Conservation (phyloP, 1,140 invertebrate genomes). For the Trypoxylus dichotomus region DNA sequence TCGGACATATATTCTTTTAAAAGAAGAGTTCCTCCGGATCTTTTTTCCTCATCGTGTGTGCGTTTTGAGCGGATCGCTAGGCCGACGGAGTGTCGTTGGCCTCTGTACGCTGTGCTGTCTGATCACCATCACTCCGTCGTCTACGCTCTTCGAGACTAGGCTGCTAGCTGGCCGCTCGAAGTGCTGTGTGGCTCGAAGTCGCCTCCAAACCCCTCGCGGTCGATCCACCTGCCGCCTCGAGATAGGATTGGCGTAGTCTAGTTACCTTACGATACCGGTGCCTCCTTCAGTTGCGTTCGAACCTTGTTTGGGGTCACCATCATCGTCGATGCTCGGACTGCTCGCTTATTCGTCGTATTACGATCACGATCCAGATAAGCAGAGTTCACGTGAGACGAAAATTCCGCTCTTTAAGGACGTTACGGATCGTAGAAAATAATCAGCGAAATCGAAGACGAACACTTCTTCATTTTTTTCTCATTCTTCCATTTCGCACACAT, state of each 20-base stretch:
- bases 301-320: conserved; percentile 32
- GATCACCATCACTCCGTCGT: conserved; percentile 34
- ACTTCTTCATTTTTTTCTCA: neutral
- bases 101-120: conserved; percentile 36
- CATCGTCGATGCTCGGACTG: conserved; percentile 13
- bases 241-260: conserved; percentile 40
- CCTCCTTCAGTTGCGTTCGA: conserved; percentile 38
- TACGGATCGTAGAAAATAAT: neutral
- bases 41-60: neutral
- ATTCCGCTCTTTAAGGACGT: neutral
- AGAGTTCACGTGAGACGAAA: neutral
- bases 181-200: neutral
- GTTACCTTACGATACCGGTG: conserved; percentile 36
- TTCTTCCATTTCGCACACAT: neutral
- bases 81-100: conserved; percentile 37
- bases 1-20: conserved; percentile 33
- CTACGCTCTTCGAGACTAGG: conserved; percentile 7
- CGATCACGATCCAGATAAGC: neutral
- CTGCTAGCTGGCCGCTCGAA: neutral
- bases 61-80: neutral
- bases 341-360: neutral
- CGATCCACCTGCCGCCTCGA: conserved; percentile 42
- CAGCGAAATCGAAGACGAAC: neutral
- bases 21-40: conserved; percentile 35
- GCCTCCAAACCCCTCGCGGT: conserved; percentile 35